Percentiles rank a stretch among this genome's conserved stretches.
Evolutionary conservation across 2,888 invertebrate genomes (phyloP).

Genomic region (Stramonita haemastoma): DNA sequence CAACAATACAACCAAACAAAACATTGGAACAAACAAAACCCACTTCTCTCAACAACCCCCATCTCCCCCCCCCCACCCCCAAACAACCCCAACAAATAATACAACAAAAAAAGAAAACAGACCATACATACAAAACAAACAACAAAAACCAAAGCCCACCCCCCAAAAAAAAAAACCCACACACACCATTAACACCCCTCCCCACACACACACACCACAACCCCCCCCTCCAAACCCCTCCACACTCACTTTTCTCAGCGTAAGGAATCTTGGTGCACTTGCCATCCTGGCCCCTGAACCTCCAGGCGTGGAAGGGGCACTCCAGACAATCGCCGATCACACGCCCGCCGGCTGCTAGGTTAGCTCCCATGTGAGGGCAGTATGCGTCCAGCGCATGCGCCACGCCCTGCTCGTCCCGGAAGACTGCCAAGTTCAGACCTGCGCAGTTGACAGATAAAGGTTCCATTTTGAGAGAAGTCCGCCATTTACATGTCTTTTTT

Average conservation of each 20-base stretch:
- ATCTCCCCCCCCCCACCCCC: no score
- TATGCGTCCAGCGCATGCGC: constrained; percentile 89
- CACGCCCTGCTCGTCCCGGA: constrained; percentile 82
- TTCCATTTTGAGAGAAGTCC: background rate
- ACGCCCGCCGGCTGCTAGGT: constrained; percentile 87
- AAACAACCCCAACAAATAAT: no score
- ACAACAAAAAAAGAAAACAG: no score
- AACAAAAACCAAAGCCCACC: no score
- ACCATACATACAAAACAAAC: no score
- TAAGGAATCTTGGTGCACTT: constrained; percentile 86
- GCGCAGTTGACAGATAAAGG: constrained; percentile 7
- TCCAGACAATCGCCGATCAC: constrained; percentile 86
- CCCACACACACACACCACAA: background rate
- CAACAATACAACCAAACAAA: no score
- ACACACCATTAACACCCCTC: background rate
- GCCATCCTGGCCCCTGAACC: constrained; percentile 86
- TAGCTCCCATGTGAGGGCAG: constrained; percentile 94
- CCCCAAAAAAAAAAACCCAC: background rate
- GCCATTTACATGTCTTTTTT: no score
- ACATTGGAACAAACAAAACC: no score
- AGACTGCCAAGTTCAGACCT: constrained; percentile 86
- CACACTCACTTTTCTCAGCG: constrained; percentile 79
- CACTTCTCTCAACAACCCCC: no score
- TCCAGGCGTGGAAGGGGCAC: constrained; percentile 94
- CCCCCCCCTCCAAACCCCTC: no score